Conservation (phyloP, 2,888 invertebrate species). For the Agrochola macilenta region DNA sequence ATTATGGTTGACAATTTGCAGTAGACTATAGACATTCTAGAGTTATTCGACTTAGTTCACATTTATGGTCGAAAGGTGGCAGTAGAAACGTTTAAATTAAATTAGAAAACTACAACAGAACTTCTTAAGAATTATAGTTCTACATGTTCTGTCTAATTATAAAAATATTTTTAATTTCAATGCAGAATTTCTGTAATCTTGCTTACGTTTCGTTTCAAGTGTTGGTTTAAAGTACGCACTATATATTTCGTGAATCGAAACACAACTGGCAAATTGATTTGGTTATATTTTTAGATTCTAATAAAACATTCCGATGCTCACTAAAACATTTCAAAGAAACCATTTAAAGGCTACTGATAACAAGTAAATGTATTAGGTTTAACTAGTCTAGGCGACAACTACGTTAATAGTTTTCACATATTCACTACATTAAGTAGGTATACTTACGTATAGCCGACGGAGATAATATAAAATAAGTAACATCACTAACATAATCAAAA, state of each 20-base stretch:
- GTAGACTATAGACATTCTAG: conserved; percentile 87
- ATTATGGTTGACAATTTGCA: conserved; percentile 91
- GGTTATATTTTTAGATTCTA: conserved; percentile 50
- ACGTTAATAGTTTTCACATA: conserved; percentile 20
- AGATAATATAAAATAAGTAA: conserved; percentile 51
- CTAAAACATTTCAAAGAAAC: conserved; percentile 15
- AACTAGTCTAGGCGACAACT: conserved; percentile 21
- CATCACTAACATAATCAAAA: conserved; percentile 46
- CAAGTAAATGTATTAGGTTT: background rate
- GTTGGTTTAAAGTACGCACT: background rate
- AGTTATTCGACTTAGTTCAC: conserved; percentile 67
- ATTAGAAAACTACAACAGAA: background rate
- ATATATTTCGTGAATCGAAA: conserved; percentile 41
- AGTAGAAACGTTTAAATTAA: conserved; percentile 18
- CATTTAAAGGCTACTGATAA: background rate
- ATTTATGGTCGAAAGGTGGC: conserved; percentile 79
- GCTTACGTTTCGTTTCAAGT: background rate
- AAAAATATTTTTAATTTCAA: background rate
- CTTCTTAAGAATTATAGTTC: background rate
- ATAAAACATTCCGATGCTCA: conserved; percentile 37
- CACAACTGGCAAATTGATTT: conserved; percentile 41
- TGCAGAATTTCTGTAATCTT: background rate
- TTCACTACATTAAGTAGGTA: background rate
- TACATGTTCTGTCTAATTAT: background rate
- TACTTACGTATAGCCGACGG: conserved; percentile 46